Conservation (phyloP, 2,888 invertebrate species). For the Drosophila macrospina region DNA sequence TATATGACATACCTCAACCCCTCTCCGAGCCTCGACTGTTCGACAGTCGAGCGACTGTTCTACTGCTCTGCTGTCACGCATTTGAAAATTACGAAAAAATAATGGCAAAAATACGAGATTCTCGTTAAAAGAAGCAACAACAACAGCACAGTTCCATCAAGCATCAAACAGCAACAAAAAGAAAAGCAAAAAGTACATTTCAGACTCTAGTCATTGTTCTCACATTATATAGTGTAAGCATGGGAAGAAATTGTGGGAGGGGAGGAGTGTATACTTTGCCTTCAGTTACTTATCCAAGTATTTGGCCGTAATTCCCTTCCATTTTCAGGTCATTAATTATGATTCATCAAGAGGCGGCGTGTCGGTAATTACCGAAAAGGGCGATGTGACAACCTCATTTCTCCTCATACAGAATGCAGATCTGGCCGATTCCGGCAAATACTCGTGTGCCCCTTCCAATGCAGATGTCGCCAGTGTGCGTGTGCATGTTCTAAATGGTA, state of each 20-base stretch:
- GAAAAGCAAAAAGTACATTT: slow-evolving; percentile 11
- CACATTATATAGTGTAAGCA: slow-evolving; percentile 28
- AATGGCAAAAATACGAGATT: slow-evolving; percentile 38
- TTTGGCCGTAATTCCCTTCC: slow-evolving; percentile 54
- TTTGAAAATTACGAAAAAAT: slow-evolving; percentile 56
- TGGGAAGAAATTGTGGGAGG: background rate
- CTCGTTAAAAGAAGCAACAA: slow-evolving; percentile 16
- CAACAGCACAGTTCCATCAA: slow-evolving; percentile 25
- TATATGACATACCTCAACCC: background rate
- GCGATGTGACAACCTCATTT: slow-evolving; percentile 92
- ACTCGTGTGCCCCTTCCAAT: slow-evolving; percentile 92
- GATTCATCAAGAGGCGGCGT: slow-evolving; percentile 92
- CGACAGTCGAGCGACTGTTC: background rate
- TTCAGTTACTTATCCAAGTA: slow-evolving; percentile 41
- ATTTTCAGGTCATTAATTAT: slow-evolving; percentile 90
- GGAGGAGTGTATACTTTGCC: background rate
- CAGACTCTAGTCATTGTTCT: slow-evolving; percentile 44
- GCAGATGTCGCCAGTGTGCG: slow-evolving; percentile 92
- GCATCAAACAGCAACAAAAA: slow-evolving; percentile 6
- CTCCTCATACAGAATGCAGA: slow-evolving; percentile 92
- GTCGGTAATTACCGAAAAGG: slow-evolving; percentile 92
- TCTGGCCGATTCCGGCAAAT: slow-evolving; percentile 91
- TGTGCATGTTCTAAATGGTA: slow-evolving; percentile 94
- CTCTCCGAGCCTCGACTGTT: background rate
- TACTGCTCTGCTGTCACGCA: slow-evolving; percentile 40